These are phyloP conservation scores for Thymelicus lineola DNA, from an alignment of 2,888 invertebrate genomes.

Conservation along the genomic window DNA sequence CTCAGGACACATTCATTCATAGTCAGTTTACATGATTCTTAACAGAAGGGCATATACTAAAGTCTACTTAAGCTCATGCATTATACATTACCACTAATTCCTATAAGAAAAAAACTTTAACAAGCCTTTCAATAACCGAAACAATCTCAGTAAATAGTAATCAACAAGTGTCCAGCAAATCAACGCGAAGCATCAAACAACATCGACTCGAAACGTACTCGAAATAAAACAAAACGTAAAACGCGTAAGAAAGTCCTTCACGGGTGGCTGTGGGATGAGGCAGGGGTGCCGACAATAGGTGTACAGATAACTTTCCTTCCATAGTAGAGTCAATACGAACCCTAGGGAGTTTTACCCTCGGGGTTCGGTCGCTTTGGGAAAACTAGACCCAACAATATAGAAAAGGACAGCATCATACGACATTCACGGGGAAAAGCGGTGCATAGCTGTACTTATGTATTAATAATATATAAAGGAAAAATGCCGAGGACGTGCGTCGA, in stretches of 20 bases:
- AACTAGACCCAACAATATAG: conserved; percentile 85
- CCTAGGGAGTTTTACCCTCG: conserved; percentile 85
- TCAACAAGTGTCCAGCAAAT: conserved; percentile 47
- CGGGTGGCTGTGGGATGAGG: conserved; percentile 57
- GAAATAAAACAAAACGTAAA: conserved; percentile 79
- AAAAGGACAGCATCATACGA: conserved; percentile 73
- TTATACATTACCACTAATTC: too few relatives aligned
- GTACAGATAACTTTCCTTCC: conserved; percentile 85
- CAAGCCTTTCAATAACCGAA: conserved; percentile 1
- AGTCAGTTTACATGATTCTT: too few relatives aligned
- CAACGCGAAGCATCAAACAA: conserved; percentile 40
- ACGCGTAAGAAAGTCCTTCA: conserved; percentile 81
- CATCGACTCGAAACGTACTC: conserved; percentile 42
- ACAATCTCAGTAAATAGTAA: conserved; percentile 28
- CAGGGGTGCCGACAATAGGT: conserved; percentile 81
- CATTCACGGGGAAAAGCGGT: conserved; percentile 62
- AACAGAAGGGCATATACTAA: too few relatives aligned
- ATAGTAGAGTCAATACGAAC: conserved; percentile 85
- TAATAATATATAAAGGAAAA: conserved; percentile 85
- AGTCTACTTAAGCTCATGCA: too few relatives aligned
- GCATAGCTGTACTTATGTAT: conserved; percentile 81
- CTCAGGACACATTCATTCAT: too few relatives aligned
- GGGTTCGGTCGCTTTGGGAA: conserved; percentile 83
- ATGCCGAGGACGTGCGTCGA: conserved; percentile 82
- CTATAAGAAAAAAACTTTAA: neutral